A percentile compares a stretch with the other conserved stretches of the same genome.
Conservation (phyloP, 2,797 vertebrate species). For the Lacerta agilis region DNA sequence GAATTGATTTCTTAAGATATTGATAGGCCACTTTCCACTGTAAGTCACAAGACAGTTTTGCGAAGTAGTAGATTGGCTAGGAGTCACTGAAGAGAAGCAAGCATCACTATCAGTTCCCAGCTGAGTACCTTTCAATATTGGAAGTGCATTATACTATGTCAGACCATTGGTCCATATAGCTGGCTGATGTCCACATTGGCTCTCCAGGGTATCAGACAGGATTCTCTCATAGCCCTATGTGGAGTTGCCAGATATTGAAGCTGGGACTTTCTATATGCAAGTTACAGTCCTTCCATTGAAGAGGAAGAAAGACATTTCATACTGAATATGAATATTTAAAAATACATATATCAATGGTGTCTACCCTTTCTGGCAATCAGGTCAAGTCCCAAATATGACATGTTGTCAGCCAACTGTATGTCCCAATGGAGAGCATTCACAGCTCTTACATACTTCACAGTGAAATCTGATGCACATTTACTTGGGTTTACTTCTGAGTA, state of each 20-base stretch:
- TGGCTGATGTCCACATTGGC: neutral
- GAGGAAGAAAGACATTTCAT: constrained; percentile 16
- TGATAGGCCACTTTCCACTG: neutral
- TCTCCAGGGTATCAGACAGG: no score
- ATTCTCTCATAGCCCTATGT: no score
- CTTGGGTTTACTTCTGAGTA: neutral
- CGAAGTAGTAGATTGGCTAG: neutral
- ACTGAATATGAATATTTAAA: constrained; percentile 35
- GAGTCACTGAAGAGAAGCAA: constrained; percentile 38
- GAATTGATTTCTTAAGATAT: no score
- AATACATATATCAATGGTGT: neutral
- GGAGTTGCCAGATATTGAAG: no score
- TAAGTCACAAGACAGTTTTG: neutral
- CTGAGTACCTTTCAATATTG: constrained; percentile 4
- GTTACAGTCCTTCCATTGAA: neutral
- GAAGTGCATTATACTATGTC: constrained; percentile 1
- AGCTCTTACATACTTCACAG: neutral
- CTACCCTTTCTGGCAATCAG: neutral
- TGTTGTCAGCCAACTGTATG: neutral
- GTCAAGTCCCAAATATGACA: neutral
- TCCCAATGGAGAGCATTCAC: neutral
- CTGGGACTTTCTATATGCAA: no score
- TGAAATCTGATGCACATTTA: neutral
- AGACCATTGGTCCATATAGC: neutral
- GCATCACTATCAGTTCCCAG: constrained; percentile 37